These are phyloP conservation scores for Danaus chrysippus DNA, from an alignment of 2,888 invertebrate genomes.

Conservation along the genomic window DNA sequence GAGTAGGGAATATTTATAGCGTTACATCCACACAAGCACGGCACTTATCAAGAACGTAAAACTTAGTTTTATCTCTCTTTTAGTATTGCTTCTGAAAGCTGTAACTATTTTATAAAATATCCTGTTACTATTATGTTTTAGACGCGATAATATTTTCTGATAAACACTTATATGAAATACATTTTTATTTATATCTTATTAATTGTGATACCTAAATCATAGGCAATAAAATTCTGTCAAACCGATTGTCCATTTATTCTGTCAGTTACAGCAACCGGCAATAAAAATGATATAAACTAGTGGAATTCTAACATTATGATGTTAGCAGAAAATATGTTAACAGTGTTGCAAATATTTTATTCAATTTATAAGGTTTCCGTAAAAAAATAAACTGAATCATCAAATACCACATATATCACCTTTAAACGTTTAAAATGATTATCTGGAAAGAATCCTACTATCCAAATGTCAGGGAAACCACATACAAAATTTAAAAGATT, in stretches of 20 bases:
- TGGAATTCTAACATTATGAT: neutral
- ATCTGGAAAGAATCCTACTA: constrained; percentile 27
- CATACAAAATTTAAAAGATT: constrained; percentile 55
- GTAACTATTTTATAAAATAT: constrained; percentile 5
- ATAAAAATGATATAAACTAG: neutral
- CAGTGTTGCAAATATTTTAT: neutral
- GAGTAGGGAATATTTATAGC: constrained; percentile 5
- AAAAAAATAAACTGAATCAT: neutral
- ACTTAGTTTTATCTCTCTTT: constrained; percentile 3
- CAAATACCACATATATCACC: neutral
- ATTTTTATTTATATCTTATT: neutral
- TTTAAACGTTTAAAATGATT: constrained; percentile 4
- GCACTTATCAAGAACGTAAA: constrained; percentile 6
- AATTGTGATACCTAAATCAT: neutral
- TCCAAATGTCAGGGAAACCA: constrained; percentile 32
- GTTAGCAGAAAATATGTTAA: neutral
- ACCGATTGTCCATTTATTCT: neutral
- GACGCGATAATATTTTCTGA: too few species aligned
- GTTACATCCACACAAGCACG: constrained; percentile 1
- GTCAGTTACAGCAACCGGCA: neutral
- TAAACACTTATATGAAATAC: too few species aligned
- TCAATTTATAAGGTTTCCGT: neutral
- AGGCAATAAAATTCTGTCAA: neutral
- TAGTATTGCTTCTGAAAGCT: neutral
- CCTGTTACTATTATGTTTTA: neutral